Base-by-base conservation (phyloP, 2,888 invertebrate species). In the Diogma glabrata region DNA sequence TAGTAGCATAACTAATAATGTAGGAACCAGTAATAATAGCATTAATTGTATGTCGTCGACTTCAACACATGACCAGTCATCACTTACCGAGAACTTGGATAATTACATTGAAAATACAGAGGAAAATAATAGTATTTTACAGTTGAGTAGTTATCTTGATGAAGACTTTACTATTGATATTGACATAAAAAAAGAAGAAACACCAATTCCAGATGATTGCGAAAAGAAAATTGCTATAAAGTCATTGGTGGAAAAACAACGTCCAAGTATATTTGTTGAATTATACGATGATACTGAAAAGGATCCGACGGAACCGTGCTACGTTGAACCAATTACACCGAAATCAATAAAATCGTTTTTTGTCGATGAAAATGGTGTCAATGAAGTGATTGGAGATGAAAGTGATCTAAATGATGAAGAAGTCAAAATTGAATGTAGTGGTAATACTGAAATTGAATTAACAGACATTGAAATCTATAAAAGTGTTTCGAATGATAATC, bases 231-330 rank as follows among this genome's bases (percentile, higher is more conserved):
- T 17, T 26, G 14, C 16, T n/a, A 26, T 24, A 16, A 46, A 46
- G 24, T 46, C 46, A 16, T n/a, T n/a, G n/a, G n/a, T n/a, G n/a
- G n/a, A n/a, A n/a, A n/a, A n/a, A n/a, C n/a, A n/a, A n/a, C 46
- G 46, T 10, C 53, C 53, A 4, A 53, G 51, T 12, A 53, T 53
- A 9, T 3, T 53, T 16, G 20, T 53, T 4, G 53, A 53, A 17
- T 51, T 20, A 24, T 53, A 51, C 23, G 51, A 50, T n/a, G 53
- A 53, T 36, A 38, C 22, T 7, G 22, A 22, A 9, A 24, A 24
- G 9, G 23, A 24, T 26, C 23, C 23, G 7, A 46, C 17, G 23
- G 46, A 46, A 26, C 46, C 46, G 10, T 46, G 24, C 24, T 46
- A 46, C 16, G 46, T 46, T 16, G 46, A 46, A 16, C 46, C 46